These are phyloP conservation scores for Aspidapion aeneum DNA, from an alignment of 2,888 invertebrate genomes.

Conservation along the genomic window DNA sequence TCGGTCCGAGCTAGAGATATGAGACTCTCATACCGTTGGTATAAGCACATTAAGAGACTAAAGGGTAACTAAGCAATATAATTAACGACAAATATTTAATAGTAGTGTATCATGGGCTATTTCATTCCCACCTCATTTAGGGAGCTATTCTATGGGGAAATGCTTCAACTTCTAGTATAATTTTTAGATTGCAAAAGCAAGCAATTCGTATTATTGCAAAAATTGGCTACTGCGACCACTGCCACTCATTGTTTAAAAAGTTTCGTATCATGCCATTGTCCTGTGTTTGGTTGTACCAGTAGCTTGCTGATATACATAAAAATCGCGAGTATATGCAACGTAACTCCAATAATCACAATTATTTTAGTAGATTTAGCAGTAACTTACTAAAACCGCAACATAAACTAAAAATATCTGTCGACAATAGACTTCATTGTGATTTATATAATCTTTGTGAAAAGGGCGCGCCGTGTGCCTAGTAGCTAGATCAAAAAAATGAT, in stretches of 20 bases:
- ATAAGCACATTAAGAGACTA: background rate
- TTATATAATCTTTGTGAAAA: too few relatives aligned
- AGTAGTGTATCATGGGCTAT: too few relatives aligned
- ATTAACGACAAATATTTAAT: too few relatives aligned
- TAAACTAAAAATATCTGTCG: background rate
- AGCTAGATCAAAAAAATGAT: too few relatives aligned
- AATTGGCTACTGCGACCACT: background rate
- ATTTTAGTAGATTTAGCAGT: background rate
- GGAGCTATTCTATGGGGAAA: background rate
- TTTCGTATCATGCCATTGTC: background rate
- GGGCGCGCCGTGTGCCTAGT: too few relatives aligned
- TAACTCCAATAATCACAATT: background rate
- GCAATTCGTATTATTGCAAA: background rate
- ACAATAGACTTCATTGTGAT: too few relatives aligned
- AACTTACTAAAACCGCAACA: background rate
- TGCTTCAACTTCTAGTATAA: background rate
- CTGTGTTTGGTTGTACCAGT: background rate
- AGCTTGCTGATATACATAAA: background rate
- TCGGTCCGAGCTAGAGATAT: too few relatives aligned
- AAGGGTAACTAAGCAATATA: too few relatives aligned
- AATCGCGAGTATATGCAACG: background rate
- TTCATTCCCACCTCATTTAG: too few relatives aligned
- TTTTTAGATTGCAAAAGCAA: slow-evolving; percentile 1
- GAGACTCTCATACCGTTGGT: too few relatives aligned
- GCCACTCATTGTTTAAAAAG: background rate